These are phyloP conservation scores for Julus scanicus DNA, from an alignment of 2,888 invertebrate genomes.

Conservation along the genomic window DNA sequence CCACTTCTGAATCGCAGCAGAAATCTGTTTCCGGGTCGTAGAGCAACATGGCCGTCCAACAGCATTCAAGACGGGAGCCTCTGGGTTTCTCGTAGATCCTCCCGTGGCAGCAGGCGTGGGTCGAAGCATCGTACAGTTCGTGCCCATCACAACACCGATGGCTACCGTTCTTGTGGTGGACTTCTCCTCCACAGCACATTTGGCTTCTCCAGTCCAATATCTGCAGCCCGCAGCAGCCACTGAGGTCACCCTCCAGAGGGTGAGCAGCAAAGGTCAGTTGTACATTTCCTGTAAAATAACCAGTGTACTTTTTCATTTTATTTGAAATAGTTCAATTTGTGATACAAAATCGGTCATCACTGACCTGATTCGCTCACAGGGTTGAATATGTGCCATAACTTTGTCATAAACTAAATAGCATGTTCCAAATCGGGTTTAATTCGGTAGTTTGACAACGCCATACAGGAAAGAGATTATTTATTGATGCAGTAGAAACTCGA, in stretches of 20 bases:
- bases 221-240: slow-evolving; percentile 41
- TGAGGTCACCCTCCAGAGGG: background rate
- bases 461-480: no score
- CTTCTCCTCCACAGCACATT: slow-evolving; percentile 36
- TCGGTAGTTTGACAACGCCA: no score
- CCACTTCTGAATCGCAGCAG: slow-evolving; percentile 41
- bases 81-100: background rate
- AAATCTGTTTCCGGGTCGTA: slow-evolving; percentile 41
- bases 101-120: slow-evolving; percentile 37
- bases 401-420: no score
- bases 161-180: background rate
- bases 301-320: no score
- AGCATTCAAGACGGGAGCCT: background rate
- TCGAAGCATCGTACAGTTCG: background rate
- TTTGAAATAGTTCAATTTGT: no score
- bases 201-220: background rate
- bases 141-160: background rate
- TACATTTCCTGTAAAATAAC: background rate
- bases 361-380: no score
- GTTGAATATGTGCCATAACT: no score
- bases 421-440: no score
- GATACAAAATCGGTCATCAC: no score
- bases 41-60: background rate
- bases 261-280: background rate
- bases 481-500: no score